Conservation (phyloP, 2,888 invertebrate species). For the Coleophora deauratella region DNA sequence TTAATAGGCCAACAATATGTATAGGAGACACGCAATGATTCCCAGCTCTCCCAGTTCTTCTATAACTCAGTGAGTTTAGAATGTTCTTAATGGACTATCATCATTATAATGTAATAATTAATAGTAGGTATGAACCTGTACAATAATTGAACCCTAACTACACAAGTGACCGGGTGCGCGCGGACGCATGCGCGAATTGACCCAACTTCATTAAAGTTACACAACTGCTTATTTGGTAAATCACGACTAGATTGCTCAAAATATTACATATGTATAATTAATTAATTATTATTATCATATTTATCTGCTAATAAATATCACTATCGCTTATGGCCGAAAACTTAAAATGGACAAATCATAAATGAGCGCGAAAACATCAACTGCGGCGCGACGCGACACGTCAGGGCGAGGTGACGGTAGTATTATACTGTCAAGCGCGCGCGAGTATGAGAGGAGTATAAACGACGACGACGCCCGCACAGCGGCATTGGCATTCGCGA, state of each 20-base stretch:
- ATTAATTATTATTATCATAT: neutral
- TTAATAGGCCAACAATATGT: no score
- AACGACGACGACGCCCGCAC: no score
- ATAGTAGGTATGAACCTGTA: no score
- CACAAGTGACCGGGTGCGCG: no score
- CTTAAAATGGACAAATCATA: constrained; percentile 4
- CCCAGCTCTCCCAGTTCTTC: no score
- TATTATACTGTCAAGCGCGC: no score
- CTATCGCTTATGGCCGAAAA: constrained; percentile 3
- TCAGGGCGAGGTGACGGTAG: no score
- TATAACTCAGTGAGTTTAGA: neutral
- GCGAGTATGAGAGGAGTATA: no score
- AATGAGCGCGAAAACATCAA: neutral
- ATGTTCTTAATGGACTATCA: neutral
- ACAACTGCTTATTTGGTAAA: constrained; percentile 15
- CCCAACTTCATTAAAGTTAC: neutral
- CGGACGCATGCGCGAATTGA: constrained; percentile 1
- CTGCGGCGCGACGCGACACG: no score
- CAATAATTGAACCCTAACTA: no score
- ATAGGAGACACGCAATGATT: constrained; percentile 3
- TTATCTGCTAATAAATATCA: constrained; percentile 1
- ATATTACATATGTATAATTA: constrained; percentile 5
- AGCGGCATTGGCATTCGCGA: no score
- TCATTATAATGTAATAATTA: no score
- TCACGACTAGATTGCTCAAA: constrained; percentile 18